Base-by-base conservation (phyloP, 2,113 vertebrate species). In the Proteles cristata region DNA sequence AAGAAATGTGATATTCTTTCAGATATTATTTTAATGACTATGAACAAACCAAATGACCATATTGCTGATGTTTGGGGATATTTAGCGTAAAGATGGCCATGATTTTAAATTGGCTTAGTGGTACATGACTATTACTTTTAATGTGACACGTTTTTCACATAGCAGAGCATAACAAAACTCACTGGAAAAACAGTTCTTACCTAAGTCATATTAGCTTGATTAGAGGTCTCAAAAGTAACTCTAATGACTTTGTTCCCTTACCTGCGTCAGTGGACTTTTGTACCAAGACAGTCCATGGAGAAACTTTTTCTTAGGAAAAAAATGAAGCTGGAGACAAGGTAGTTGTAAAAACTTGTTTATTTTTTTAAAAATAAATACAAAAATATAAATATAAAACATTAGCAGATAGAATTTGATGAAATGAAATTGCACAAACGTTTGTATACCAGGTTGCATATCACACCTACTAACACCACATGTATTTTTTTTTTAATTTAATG, bases 301-400 rank as follows among this genome's bases (percentile, higher is more conserved):
- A 87, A 81, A 48, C 2, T 11, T 31, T 53, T 71, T 94, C 21
- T 73, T 83, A 79, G 31, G 69, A 23, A 93, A 94, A 98, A 87
- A 97, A 83, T 73, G 25, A 98, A 93, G 80, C 96, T 98, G 93
- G 19, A 96, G 97, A 92, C 93, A 98, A 94, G 19, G 77, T 99
- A 98, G 99, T 99, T 99, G 99, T 99, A 99, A 99, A 99, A 99
- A 98, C 99, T 97, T 98, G 98, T 99, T 99, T 99, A 99, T 99
- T 99, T 99, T 99, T 99, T 99, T 98, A 99, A 99, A 99, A 99
- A 99, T 99, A 99, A 99, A 99, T 99, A 99, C 99, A 99, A 99
- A 99, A 99, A 99, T 99, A 99, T 99, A 99, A 99, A 99, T 99
- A 99, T 99, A 99, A 99, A 99, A 99, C 99, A 99, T 99, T 99